Percentiles rank a stretch among this genome's conserved stretches.
These are phyloP conservation scores for Anthopleura sola DNA, from an alignment of 64 coral and sea anemone genomes.

Conservation along the genomic window DNA sequence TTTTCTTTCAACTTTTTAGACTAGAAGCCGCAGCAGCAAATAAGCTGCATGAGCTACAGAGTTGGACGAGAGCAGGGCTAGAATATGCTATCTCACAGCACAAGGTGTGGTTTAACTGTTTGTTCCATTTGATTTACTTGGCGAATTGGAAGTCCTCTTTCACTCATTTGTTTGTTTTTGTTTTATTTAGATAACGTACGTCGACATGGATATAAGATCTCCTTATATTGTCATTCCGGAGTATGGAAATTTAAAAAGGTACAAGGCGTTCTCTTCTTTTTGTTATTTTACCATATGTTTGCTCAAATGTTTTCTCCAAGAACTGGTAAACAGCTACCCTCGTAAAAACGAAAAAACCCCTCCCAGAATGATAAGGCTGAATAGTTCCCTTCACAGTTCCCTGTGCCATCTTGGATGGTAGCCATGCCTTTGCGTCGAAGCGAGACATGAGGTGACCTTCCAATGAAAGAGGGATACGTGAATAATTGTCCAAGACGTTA, in stretches of 20 bases:
- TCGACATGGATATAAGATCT: constrained; percentile 81
- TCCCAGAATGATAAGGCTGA: no score
- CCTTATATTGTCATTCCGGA: constrained; percentile 94
- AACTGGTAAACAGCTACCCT: no score
- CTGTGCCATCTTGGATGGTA: no score
- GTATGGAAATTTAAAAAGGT: constrained; percentile 83
- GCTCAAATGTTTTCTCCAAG: no score
- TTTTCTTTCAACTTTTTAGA: constrained; percentile 3
- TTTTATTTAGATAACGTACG: constrained; percentile 27
- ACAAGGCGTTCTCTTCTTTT: not conserved
- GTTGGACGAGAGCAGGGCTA: constrained; percentile 78
- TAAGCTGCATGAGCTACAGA: constrained; percentile 63
- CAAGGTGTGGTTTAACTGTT: constrained; percentile 29
- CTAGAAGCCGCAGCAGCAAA: constrained; percentile 68
- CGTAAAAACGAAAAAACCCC: no score
- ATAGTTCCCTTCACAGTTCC: no score
- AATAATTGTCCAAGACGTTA: no score
- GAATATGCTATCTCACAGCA: constrained; percentile 90
- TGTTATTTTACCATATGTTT: no score
- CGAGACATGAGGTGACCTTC: no score
- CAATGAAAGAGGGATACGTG: no score
- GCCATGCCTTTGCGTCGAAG: no score
- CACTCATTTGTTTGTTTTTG: not conserved
- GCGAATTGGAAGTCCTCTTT: not conserved
- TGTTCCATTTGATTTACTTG: not conserved